Conservation (phyloP, 2,797 vertebrate species). For the Hybognathus amarus region DNA sequence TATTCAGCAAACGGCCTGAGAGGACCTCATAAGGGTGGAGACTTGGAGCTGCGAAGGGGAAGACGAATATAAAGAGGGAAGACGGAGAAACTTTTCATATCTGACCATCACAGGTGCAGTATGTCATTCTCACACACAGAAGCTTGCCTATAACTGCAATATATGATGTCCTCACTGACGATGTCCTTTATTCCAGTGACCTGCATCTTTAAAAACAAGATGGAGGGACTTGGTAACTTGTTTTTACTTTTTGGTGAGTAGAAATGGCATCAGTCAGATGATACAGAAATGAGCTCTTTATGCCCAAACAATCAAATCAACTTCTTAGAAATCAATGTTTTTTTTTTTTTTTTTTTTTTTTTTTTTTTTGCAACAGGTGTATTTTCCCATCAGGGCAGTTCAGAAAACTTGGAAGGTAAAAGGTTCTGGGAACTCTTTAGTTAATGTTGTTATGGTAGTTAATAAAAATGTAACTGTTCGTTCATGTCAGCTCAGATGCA, state of each 20-base stretch:
- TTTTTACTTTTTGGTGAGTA: slow-evolving; percentile 14
- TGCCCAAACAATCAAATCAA: not conserved
- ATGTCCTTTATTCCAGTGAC: not conserved
- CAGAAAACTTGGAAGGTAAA: slow-evolving; percentile 7
- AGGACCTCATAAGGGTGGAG: not conserved
- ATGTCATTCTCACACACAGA: not conserved
- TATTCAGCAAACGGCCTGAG: not conserved
- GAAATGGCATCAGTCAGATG: not conserved
- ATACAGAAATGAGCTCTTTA: not conserved
- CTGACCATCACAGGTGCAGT: not conserved
- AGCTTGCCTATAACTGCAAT: not conserved
- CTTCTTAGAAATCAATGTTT: not conserved
- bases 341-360: no score
- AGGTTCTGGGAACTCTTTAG: not conserved
- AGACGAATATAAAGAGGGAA: not conserved
- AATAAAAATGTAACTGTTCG: not conserved
- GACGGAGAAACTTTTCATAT: not conserved
- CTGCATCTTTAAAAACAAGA: not conserved
- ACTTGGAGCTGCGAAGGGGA: not conserved
- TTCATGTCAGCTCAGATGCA: not conserved
- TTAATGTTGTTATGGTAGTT: not conserved
- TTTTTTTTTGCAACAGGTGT: not conserved
- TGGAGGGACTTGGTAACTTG: not conserved
- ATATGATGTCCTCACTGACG: no score
- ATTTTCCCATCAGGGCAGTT: not conserved